phyloP scores from a whole-genome alignment of 2,113 vertebrate genomes.

The Alligator sinensis region DNA sequence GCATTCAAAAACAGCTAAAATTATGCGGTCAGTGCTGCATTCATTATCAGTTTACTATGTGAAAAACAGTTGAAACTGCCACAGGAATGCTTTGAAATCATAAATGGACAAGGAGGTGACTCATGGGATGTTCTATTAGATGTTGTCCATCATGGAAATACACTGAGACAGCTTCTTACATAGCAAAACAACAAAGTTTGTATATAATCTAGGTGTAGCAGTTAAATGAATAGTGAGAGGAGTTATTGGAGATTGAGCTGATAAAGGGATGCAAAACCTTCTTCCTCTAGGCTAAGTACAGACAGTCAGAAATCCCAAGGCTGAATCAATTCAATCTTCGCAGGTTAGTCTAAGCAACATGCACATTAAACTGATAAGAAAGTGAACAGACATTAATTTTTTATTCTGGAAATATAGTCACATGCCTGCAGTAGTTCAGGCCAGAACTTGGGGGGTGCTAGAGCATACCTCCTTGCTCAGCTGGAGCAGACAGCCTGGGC shows the following conservation, averaged over 20 bases:
- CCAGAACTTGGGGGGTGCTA: no score
- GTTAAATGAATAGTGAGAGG: slow-evolving; percentile 12
- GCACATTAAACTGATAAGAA: no score
- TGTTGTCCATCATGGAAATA: not conserved
- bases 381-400: no score
- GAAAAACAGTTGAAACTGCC: not conserved
- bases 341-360: no score
- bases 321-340: no score
- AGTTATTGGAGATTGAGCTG: not conserved
- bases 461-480: no score
- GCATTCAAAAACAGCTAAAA: not conserved
- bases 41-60: not conserved
- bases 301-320: no score
- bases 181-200: slow-evolving; percentile 23
- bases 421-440: no score
- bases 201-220: not conserved
- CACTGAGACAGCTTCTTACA: not conserved
- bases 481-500: no score
- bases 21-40: accelerated
- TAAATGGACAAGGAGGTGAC: slow-evolving; percentile 4
- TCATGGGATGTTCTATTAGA: not conserved
- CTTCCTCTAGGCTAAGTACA: not conserved
- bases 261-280: not conserved
- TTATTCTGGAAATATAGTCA: no score
- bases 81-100: not conserved